phyloP scores from a whole-genome alignment of 1,140 invertebrate species.

The Drosophila watanabei region DNA sequence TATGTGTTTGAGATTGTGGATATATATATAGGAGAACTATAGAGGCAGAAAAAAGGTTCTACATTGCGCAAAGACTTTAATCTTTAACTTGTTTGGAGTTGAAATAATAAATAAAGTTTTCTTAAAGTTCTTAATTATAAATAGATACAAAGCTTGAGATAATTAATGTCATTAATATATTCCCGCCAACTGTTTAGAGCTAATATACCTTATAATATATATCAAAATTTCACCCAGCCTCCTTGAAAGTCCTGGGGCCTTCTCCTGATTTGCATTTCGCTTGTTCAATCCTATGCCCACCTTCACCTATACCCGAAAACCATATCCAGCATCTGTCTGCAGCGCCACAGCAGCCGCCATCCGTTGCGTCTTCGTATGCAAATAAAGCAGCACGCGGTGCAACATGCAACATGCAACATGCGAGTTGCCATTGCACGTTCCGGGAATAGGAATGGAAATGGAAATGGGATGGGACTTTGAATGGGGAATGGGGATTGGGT shows the following conservation, averaged over 20 bases:
- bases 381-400: slow-evolving; percentile 76
- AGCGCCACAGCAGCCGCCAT: slow-evolving; percentile 9
- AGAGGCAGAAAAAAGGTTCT: background rate
- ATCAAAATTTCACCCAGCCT: slow-evolving; percentile 3
- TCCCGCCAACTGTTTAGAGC: background rate
- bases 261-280: slow-evolving; percentile 47
- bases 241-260: slow-evolving; percentile 4
- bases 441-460: slow-evolving; percentile 56
- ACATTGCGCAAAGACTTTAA: background rate
- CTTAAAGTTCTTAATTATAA: background rate
- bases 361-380: slow-evolving; percentile 64
- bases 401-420: slow-evolving; percentile 69
- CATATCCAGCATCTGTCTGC: slow-evolving; percentile 45
- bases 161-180: background rate
- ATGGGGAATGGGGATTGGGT: slow-evolving; percentile 16
- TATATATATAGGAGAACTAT: background rate
- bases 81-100: background rate
- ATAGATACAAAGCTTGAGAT: background rate
- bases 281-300: background rate
- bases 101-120: background rate
- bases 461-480: slow-evolving; percentile 10
- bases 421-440: slow-evolving; percentile 64
- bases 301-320: slow-evolving; percentile 46
- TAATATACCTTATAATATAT: slow-evolving; percentile 4
- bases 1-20: background rate